Evolutionary conservation across 2,113 vertebrate genomes (phyloP), one percentile per base, ranked within the genome.

Genomic region (Pelusios castaneus): DNA sequence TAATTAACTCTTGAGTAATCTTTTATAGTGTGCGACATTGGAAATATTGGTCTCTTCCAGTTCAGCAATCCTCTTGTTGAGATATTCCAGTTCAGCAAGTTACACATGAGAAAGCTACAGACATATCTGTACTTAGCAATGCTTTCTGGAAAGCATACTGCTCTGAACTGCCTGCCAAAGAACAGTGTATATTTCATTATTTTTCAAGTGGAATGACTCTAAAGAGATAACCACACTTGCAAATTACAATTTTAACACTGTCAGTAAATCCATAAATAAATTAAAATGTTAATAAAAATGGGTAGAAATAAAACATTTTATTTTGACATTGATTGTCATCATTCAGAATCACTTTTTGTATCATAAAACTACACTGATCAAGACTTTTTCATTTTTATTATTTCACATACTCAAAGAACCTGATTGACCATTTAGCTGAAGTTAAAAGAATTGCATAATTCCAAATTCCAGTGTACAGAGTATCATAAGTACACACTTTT

Each of bases 111-210:
- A 95, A 83, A 80, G 85, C 3, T 77, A 55, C 2, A 95, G 82
- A 76, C 80, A 88, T 95, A 79, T 29, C 31, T 82, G 60, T 58
- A 31, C 25, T 95, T 41, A 90, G 38, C 82, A 93, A 87, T 55
- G 70, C n/a, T 34, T 78, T 84, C 45, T 92, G 31, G 29, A 89
- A 94, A 88, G 81, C 80, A n/a, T 34, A 83, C 1, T 45, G 0
- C 38, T 83, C 31, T 94, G 19, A 91, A 58, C 63, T 91, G 79
- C 51, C 60, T 52, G 80, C n/a, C 34, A 93, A 85, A 22, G 67
- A 78, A n/a, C 17, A 89, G 17, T 60, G 17, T 3, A 82, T 96
- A 88, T 89, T 91, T 92, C 77, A 67, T 89, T 88, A 27, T 82
- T 90, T 94, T 87, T 38, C 45, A 96, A 78, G 87, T 43, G 29